Conservation (phyloP, 2,113 vertebrate genomes). For the Quiscalus mexicanus region DNA sequence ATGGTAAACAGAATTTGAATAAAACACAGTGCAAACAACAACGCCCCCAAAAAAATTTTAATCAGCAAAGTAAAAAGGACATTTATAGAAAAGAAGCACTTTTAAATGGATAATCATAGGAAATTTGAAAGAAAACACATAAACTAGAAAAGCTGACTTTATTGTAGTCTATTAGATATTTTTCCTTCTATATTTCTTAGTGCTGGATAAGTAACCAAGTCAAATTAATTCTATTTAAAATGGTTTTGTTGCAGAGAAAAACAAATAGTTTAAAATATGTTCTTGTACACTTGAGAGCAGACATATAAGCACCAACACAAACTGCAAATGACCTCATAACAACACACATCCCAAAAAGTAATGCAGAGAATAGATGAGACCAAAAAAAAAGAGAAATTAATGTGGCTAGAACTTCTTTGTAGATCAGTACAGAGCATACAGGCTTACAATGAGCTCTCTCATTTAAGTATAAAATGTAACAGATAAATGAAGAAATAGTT, state of each 20-base stretch:
- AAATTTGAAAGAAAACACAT: neutral
- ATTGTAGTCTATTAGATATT: neutral
- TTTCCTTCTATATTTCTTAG: neutral
- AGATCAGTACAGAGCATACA: neutral
- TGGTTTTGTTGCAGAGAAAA: neutral
- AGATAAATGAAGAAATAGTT: slow-evolving; percentile 20
- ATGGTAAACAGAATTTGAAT: neutral
- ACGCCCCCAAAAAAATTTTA: neutral
- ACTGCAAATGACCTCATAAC: neutral
- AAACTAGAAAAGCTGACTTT: neutral
- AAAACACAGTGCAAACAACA: neutral
- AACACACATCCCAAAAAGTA: neutral
- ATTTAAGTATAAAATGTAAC: neutral
- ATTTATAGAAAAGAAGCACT: neutral
- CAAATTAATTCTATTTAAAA: neutral
- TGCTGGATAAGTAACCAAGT: neutral
- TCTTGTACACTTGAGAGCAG: neutral
- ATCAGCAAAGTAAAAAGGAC: neutral
- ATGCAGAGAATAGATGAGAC: neutral
- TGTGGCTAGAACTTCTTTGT: neutral
- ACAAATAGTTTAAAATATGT: neutral
- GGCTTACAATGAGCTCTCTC: neutral
- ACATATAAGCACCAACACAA: neutral
- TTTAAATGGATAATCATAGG: neutral
- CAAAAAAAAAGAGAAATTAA: neutral